Percentiles rank a stretch among this genome's conserved stretches.
These are phyloP conservation scores for Amorpha juglandis DNA, from an alignment of 2,888 invertebrate genomes.

Conservation along the genomic window DNA sequence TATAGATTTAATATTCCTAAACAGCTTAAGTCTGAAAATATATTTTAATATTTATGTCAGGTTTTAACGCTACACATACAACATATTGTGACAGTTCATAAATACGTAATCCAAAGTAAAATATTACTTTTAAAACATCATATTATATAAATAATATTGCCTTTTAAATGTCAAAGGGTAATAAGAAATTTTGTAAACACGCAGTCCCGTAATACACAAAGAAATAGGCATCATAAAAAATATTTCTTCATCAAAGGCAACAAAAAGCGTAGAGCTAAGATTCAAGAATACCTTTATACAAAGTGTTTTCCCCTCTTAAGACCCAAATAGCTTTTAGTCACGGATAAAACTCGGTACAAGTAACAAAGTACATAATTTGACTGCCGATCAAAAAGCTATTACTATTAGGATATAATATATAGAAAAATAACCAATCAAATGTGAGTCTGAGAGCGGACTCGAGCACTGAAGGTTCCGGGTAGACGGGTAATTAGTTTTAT, in stretches of 20 bases:
- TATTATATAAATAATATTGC: background rate
- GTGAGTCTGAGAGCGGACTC: too few relatives aligned
- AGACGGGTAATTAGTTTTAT: too few relatives aligned
- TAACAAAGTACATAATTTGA: conserved; percentile 2
- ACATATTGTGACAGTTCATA: too few relatives aligned
- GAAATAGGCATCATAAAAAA: conserved; percentile 4
- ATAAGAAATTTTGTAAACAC: background rate
- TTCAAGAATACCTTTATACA: conserved; percentile 11
- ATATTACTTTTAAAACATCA: background rate
- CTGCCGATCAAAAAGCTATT: conserved; percentile 10
- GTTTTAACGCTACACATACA: too few relatives aligned
- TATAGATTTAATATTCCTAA: too few relatives aligned
- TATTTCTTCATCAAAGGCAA: conserved; percentile 7
- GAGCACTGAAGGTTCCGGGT: too few relatives aligned
- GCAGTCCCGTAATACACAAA: background rate
- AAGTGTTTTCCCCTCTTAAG: conserved; percentile 6
- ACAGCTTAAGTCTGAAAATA: too few relatives aligned
- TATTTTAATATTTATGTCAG: too few relatives aligned
- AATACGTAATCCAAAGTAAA: too few relatives aligned
- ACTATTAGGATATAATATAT: background rate
- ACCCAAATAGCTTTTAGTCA: conserved; percentile 14
- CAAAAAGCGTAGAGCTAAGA: background rate
- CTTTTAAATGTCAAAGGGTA: background rate
- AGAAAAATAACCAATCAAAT: background rate
- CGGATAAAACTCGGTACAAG: background rate